Evolutionary conservation across 2,888 invertebrate genomes (phyloP).

Genomic region (Eudemis profundana): DNA sequence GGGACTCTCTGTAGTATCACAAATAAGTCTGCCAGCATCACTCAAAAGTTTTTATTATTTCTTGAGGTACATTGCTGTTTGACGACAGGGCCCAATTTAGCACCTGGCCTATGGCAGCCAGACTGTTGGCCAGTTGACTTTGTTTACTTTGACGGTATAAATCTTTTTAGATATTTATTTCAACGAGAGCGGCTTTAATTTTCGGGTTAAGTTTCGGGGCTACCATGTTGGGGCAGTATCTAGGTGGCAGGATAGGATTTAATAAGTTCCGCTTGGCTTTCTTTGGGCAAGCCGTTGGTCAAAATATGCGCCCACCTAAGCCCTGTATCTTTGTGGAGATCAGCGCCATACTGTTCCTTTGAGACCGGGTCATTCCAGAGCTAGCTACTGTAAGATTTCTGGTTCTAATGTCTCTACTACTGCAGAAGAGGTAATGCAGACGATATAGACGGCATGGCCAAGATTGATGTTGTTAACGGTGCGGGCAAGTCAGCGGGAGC

Average conservation of each 20-base stretch:
- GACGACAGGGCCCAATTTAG: constrained; percentile 28
- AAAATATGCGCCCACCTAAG: constrained; percentile 39
- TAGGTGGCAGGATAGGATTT: constrained; percentile 40
- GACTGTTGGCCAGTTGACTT: constrained; percentile 44
- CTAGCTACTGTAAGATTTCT: constrained; percentile 18
- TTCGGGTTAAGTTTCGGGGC: constrained; percentile 45
- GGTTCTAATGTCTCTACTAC: not conserved
- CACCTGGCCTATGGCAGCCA: constrained; percentile 43
- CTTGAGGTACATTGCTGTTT: not conserved
- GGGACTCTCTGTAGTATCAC: too few relatives aligned
- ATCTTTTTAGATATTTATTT: constrained; percentile 44
- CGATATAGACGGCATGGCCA: too few relatives aligned
- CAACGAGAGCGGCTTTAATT: constrained; percentile 43
- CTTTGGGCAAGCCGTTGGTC: constrained; percentile 35
- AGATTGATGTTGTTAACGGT: too few relatives aligned
- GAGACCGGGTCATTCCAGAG: constrained; percentile 7
- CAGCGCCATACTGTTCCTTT: constrained; percentile 19
- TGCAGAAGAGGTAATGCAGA: too few relatives aligned
- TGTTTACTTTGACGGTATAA: constrained; percentile 41
- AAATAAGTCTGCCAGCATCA: too few relatives aligned
- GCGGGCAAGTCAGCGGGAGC: too few relatives aligned
- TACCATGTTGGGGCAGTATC: constrained; percentile 44
- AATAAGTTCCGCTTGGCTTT: not conserved
- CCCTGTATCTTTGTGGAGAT: constrained; percentile 32
- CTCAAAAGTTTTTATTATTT: too few relatives aligned